A percentile compares a stretch with the other conserved stretches of the same genome.
Conservation (phyloP, 2,113 vertebrate genomes). For the Phylloscopus trochilus region DNA sequence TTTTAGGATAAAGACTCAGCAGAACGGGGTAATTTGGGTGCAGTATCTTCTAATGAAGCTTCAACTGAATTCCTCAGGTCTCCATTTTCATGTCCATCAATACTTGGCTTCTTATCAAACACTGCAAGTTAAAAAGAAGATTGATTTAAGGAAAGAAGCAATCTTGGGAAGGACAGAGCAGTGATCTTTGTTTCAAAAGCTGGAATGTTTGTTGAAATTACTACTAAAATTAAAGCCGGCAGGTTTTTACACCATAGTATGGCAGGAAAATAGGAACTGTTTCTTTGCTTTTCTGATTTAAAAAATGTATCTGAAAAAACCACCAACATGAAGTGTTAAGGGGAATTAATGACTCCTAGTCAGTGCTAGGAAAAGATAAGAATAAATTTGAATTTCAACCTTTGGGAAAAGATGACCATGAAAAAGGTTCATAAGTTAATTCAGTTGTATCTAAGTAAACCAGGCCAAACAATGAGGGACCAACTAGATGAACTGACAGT, state of each 20-base stretch:
- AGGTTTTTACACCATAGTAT: neutral
- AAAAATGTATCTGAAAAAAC: neutral
- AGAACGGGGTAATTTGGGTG: conserved; percentile 77
- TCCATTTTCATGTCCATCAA: conserved; percentile 85
- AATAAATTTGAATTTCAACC: neutral
- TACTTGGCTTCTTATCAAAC: conserved; percentile 86
- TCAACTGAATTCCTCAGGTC: conserved; percentile 82
- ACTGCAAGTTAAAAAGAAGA: conserved; percentile 68
- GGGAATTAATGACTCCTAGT: neutral
- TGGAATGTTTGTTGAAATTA: neutral
- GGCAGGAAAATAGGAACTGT: neutral
- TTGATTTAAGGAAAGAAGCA: neutral
- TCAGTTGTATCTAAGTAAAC: neutral
- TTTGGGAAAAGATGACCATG: neutral
- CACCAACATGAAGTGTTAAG: neutral
- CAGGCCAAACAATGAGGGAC: neutral
- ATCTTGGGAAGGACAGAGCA: neutral
- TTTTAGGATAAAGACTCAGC: conserved; percentile 81
- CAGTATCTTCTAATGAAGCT: conserved; percentile 78
- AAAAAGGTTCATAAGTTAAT: neutral
- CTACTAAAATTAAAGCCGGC: neutral
- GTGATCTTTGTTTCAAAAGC: neutral
- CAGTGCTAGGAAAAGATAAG: neutral
- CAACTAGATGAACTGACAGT: neutral
- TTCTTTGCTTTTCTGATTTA: neutral